Conservation (phyloP, 2,888 invertebrate genomes). For the Hololepta plana region DNA sequence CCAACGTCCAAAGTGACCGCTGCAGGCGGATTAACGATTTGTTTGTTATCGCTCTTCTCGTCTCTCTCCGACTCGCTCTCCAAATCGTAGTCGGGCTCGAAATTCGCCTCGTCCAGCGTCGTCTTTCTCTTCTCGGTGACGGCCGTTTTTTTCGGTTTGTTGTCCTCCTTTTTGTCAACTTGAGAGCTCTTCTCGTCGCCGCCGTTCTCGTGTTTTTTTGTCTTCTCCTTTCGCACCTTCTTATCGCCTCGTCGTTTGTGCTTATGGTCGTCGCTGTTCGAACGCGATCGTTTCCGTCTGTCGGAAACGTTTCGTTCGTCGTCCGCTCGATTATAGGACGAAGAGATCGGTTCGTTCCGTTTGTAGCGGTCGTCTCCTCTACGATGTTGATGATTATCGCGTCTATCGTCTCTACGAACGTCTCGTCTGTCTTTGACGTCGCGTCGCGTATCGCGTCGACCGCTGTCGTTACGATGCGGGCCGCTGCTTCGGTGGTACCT, state of each 20-base stretch:
- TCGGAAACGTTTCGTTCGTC: constrained; percentile 10
- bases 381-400: too few relatives aligned
- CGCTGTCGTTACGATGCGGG: too few relatives aligned
- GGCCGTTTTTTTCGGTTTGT: constrained; percentile 8
- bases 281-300: constrained; percentile 15
- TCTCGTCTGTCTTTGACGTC: constrained; percentile 18
- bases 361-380: constrained; percentile 9
- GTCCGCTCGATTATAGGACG: constrained; percentile 8
- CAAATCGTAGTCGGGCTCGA: constrained; percentile 58
- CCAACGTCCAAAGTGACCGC: constrained; percentile 6
- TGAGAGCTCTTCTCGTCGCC: constrained; percentile 12
- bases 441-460: constrained; percentile 10
- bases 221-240: constrained; percentile 29
- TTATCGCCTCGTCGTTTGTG: constrained; percentile 26
- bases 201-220: constrained; percentile 16
- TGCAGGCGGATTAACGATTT: constrained; percentile 2
- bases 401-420: constrained; percentile 18
- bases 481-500: constrained; percentile 9
- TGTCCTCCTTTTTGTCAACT: constrained; percentile 12
- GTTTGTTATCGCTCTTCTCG: constrained; percentile 14
- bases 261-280: constrained; percentile 16
- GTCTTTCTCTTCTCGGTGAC: constrained; percentile 37
- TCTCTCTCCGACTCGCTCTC: constrained; percentile 42
- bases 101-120: constrained; percentile 51
- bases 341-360: constrained; percentile 8